Base-by-base conservation (phyloP, 1,140 invertebrate species). In the Telenomus remus region DNA sequence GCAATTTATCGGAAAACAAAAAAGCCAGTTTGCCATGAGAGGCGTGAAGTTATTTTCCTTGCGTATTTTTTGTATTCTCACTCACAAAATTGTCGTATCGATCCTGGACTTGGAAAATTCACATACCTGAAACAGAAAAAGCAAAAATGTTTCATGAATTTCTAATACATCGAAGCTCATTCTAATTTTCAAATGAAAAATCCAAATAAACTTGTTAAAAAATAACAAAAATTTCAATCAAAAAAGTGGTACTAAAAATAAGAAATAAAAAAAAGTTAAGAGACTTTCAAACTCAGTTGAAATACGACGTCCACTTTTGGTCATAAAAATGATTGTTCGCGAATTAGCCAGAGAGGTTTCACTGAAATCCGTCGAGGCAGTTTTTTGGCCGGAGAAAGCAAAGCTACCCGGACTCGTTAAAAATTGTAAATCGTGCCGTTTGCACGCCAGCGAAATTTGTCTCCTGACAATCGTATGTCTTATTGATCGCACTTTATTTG, bases 401-500 rank as follows among this genome's bases (percentile, higher is more conserved):
- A 34, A 42, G 1, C 54, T 51, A 59, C 48, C 37, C 13, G 33
- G 35, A 27, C 44, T 66, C 55, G 63, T 74, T 74, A 74, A 61
- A 74, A 64, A 61, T 66, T 56, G 63, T 64, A 59, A 66, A 53
- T 54, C 46, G 50, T 47, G 56, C 37, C 51, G 35, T 66, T 74
- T 74, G 55, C 33, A 49, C 50, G 54, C 35, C 43, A 61, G 15
- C 33, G 46, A 43, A 60, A 55, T 15, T 66, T 56, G 15, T 64
- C 60, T 65, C 60, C 12, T 9, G 44, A 59, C 55, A 49, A 72
- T 60, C 49, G 53, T 65, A 64, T 43, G 15, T 37, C 19, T 35
- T 65, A 65, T 72, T 49, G 69, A 72, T 72, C 69, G 69, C 33
- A 49, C 39, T 70, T 70, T 61, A 70, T 70, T 61, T 63, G 56